Evolutionary conservation across 2,113 vertebrate species (phyloP).

Genomic region (Seriola dumerili): DNA sequence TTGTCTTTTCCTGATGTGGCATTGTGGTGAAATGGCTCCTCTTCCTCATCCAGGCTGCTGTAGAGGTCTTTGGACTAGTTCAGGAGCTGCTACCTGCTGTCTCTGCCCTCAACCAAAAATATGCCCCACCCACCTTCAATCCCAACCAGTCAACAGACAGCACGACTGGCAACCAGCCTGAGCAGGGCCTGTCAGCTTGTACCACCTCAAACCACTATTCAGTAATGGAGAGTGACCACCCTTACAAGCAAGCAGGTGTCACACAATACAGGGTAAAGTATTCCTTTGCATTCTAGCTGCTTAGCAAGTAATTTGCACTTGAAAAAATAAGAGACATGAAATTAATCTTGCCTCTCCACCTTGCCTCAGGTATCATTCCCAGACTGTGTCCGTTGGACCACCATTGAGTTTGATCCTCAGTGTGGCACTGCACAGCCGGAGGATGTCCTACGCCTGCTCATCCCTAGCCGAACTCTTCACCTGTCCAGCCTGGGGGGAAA

Average conservation of each 20-base stretch:
- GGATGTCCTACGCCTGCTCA: slow-evolving; percentile 94
- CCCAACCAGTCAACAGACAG: slow-evolving; percentile 99
- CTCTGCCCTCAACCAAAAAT: slow-evolving; percentile 97
- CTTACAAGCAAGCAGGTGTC: slow-evolving; percentile 95
- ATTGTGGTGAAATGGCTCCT: not conserved
- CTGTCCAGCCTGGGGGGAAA: slow-evolving; percentile 91
- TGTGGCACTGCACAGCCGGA: slow-evolving; percentile 98
- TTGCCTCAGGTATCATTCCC: slow-evolving; percentile 93
- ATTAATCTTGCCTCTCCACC: not conserved
- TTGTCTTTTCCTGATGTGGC: not conserved
- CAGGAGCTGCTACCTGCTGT: slow-evolving; percentile 96
- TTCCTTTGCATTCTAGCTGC: not conserved
- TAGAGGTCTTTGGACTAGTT: slow-evolving; percentile 97
- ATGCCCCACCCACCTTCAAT: slow-evolving; percentile 97
- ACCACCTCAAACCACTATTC: slow-evolving; percentile 98
- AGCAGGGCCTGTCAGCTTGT: slow-evolving; percentile 96
- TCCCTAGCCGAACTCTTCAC: slow-evolving; percentile 91
- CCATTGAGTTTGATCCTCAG: slow-evolving; percentile 95
- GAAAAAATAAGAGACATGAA: not conserved
- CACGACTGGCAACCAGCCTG: slow-evolving; percentile 96
- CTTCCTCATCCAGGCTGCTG: slow-evolving; percentile 88
- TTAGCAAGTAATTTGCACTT: not conserved
- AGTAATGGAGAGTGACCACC: slow-evolving; percentile 97
- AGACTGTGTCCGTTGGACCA: slow-evolving; percentile 97
- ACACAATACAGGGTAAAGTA: slow-evolving; percentile 93